Conservation (phyloP, 1,140 invertebrate species). For the Pseudomyrmex pallidus region DNA sequence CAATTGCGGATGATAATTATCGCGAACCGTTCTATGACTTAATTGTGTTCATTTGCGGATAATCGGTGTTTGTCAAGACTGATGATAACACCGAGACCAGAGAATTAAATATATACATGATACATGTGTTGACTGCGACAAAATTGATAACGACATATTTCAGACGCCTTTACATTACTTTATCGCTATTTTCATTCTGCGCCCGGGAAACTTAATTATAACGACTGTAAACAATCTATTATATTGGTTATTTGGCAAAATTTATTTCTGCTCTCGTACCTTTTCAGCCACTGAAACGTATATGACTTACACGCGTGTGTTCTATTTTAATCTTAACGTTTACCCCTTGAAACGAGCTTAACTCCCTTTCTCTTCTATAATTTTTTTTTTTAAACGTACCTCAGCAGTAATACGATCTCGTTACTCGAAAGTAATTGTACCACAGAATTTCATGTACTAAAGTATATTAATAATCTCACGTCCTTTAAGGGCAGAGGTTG, state of each 20-base stretch:
- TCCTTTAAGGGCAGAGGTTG: neutral
- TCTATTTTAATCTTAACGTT: conserved; percentile 17
- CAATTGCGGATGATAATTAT: neutral
- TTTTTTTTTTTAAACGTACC: neutral
- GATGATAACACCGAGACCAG: conserved; percentile 1
- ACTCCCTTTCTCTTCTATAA: neutral
- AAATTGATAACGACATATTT: conserved; percentile 44
- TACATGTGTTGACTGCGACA: neutral
- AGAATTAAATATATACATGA: neutral
- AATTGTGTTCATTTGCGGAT: conserved; percentile 15
- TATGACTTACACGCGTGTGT: conserved; percentile 10
- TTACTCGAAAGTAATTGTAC: neutral
- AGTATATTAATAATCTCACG: neutral
- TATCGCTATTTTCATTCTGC: conserved; percentile 9
- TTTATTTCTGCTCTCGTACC: conserved; percentile 35
- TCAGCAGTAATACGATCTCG: conserved; percentile 11
- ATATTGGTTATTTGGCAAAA: neutral
- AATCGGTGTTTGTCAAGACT: conserved; percentile 27
- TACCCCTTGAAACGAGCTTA: conserved; percentile 17
- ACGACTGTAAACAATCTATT: conserved; percentile 19
- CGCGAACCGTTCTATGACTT: neutral
- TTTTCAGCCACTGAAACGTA: conserved; percentile 31
- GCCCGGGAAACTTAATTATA: neutral
- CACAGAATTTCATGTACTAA: conserved; percentile 4
- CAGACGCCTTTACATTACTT: conserved; percentile 31